Evolutionary conservation across 1,140 invertebrate genomes (phyloP), one percentile per base, ranked within the genome.

Genomic region (Macrobrachium nipponense): DNA sequence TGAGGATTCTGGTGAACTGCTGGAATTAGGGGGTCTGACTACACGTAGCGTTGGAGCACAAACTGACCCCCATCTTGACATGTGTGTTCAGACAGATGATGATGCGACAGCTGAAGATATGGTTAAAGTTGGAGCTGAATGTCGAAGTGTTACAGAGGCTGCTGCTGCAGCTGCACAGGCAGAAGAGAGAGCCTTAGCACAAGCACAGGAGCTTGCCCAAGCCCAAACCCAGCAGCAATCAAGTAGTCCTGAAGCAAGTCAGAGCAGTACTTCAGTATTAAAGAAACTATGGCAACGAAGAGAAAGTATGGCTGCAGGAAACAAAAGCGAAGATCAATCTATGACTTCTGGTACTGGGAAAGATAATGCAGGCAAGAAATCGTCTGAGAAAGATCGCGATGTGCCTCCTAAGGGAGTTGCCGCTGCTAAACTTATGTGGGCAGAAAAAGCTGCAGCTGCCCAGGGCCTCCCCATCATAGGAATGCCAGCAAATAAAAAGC

Each of bases 71-170:
- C 85, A 87, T 70, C 82, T 88, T 15, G 89, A 88, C 72, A 88
- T 89, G 85, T 86, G 87, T 43, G 85, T 88, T 58, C 89, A 89
- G 82, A 88, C 87, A 23, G 87, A 88, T 72, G 83, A 87, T 18
- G 89, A 89, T 76, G 89, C 82, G 58, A 82, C 80, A 43, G 89
- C 87, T 11, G 89, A 89, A 73, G 89, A 89, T 43, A 84, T 86
- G 70, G 87, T 88, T 17, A 89, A 88, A 76, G 87, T 88, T 43
- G 87, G 87, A 66, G 88, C 88, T 5, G 88, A 89, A 77, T 72
- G 82, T 18, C 86, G 82, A 44, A 81, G 79, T 43, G 88, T 87
- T 18, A 89, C 88, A 14, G 88, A 89, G 73, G 88, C 88, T 14
- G 44, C 51, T 12, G 72, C 80, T 8, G 77, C 81, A 18, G 77